These are phyloP conservation scores for Sula dactylatra DNA, from an alignment of 2,113 vertebrate genomes.

Conservation along the genomic window DNA sequence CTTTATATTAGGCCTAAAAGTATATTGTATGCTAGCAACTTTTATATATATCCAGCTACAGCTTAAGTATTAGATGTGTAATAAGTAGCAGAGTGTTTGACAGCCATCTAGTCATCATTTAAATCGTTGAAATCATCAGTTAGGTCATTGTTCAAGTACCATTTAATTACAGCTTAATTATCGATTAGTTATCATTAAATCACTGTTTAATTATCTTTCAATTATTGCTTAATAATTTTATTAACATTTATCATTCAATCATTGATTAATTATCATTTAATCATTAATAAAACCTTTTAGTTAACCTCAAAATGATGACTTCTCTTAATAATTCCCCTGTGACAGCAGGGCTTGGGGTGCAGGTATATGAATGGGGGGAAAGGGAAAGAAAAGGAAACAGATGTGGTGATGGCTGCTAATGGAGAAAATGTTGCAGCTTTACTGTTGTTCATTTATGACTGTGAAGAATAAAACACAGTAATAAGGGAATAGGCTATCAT, in stretches of 20 bases:
- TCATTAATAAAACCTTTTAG: not conserved
- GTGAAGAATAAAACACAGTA: not conserved
- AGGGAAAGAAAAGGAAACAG: not conserved
- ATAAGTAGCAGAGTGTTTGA: not conserved
- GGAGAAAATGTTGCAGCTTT: not conserved
- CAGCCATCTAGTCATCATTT: fast-evolving
- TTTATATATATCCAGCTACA: not conserved
- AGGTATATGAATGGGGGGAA: not conserved
- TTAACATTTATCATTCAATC: not conserved
- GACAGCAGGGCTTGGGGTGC: not conserved
- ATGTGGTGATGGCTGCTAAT: not conserved
- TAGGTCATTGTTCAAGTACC: not conserved
- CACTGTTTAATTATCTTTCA: not conserved
- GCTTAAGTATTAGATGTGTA: not conserved
- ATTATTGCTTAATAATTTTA: no score
- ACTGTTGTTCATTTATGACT: not conserved
- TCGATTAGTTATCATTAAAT: not conserved
- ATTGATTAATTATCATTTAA: not conserved
- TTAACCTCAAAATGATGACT: not conserved
- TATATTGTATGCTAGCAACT: not conserved
- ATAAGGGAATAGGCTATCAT: not conserved
- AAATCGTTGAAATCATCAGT: not conserved
- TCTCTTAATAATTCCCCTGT: not conserved
- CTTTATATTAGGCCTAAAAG: not conserved
- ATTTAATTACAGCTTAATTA: not conserved